Conservation (phyloP, 2,888 invertebrate genomes). For the Ferrisia virgata region DNA sequence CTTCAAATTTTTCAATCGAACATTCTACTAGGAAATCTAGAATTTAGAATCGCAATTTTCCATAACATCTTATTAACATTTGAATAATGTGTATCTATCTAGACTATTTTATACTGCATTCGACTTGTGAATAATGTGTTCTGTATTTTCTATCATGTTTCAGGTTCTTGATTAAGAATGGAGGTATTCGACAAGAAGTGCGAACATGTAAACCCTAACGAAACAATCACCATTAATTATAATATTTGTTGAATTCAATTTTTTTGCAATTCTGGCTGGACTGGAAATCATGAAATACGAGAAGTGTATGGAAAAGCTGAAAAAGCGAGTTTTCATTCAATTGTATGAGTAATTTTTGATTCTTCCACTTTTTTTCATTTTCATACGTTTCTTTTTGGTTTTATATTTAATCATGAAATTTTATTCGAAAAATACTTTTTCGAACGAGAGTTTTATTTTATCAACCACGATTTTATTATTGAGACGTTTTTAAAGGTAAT, state of each 20-base stretch:
- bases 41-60: no score
- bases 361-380: slow-evolving; percentile 12
- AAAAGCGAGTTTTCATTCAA: neutral
- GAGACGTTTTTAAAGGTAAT: neutral
- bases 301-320: neutral
- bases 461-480: neutral
- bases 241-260: neutral
- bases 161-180: slow-evolving; percentile 26
- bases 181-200: neutral
- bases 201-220: slow-evolving; percentile 23
- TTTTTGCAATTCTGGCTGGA: neutral
- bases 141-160: no score
- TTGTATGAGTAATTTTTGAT: neutral
- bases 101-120: no score
- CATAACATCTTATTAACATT: no score
- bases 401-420: neutral
- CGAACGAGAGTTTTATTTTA: neutral
- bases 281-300: neutral
- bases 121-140: neutral
- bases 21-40: no score
- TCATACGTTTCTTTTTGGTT: neutral
- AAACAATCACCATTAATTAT: slow-evolving; percentile 30
- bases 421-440: neutral
- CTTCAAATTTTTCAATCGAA: no score
- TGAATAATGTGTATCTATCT: no score